Conservation (phyloP, 2,113 vertebrate genomes). For the Phalacrocorax brasilianus region DNA sequence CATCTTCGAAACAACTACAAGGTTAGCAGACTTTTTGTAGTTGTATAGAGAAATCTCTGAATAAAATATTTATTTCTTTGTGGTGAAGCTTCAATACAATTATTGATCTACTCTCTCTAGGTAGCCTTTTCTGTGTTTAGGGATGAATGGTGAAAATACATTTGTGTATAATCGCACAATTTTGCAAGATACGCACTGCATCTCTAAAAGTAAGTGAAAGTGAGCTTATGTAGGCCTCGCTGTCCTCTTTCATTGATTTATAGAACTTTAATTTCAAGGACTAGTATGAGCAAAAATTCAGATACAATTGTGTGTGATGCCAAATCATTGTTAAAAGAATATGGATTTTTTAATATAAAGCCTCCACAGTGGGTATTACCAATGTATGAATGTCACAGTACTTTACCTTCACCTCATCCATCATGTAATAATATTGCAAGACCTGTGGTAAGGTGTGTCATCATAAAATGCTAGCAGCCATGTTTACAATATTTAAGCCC, state of each 20-base stretch:
- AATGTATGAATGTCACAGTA: neutral
- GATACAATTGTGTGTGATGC: neutral
- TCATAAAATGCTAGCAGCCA: neutral
- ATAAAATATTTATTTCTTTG: neutral
- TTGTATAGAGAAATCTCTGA: neutral
- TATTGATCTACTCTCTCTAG: neutral
- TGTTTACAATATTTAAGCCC: neutral
- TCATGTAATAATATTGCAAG: neutral
- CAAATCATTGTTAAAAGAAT: neutral
- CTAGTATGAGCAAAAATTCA: neutral
- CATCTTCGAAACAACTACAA: neutral
- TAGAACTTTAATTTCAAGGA: neutral
- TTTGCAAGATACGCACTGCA: neutral
- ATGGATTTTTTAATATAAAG: neutral
- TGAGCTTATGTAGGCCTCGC: neutral
- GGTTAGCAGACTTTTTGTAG: neutral
- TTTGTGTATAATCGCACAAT: neutral
- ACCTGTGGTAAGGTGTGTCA: neutral
- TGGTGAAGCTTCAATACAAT: neutral
- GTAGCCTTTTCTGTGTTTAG: neutral
- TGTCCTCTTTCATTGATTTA: neutral
- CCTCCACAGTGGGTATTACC: neutral
- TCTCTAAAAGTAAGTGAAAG: neutral
- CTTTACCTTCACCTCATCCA: neutral
- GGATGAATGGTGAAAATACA: neutral